Conservation (phyloP, 2,113 vertebrate species). For the Nesogale talazaci region DNA sequence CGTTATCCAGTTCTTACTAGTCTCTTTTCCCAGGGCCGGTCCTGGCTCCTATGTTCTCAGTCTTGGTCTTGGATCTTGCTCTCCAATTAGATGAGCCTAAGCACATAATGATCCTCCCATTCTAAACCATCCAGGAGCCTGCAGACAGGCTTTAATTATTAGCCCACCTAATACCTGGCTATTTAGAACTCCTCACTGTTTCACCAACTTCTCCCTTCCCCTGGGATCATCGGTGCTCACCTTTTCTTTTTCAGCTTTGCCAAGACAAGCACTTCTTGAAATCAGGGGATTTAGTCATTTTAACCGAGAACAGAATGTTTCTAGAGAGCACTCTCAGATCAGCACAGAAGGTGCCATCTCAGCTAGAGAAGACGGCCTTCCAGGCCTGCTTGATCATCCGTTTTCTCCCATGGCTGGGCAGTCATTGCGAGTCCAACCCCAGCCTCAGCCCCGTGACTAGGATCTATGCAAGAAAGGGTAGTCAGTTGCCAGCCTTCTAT, state of each 20-base stretch:
- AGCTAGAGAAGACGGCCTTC: neutral
- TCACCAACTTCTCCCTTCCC: neutral
- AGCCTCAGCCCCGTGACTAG: neutral
- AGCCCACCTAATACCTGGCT: neutral
- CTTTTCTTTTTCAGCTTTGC: slow-evolving; percentile 39
- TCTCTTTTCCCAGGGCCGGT: neutral
- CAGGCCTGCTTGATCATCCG: accelerated
- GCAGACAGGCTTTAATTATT: neutral
- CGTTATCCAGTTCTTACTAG: neutral
- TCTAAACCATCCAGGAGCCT: neutral
- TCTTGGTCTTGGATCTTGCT: neutral
- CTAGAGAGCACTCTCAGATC: neutral
- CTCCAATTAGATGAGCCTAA: neutral
- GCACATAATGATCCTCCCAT: neutral
- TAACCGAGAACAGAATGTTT: slow-evolving; percentile 25
- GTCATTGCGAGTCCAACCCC: neutral
- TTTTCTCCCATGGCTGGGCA: neutral
- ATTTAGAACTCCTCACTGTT: neutral
- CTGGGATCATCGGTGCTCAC: neutral
- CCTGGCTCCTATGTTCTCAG: neutral
- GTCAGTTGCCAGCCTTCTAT: neutral
- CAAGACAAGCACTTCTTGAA: slow-evolving; percentile 27
- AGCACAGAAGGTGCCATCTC: neutral
- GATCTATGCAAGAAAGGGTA: neutral
- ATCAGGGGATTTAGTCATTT: slow-evolving; percentile 19